Base-by-base conservation (phyloP, 2,797 vertebrate genomes). In the Alectoris magna region DNA sequence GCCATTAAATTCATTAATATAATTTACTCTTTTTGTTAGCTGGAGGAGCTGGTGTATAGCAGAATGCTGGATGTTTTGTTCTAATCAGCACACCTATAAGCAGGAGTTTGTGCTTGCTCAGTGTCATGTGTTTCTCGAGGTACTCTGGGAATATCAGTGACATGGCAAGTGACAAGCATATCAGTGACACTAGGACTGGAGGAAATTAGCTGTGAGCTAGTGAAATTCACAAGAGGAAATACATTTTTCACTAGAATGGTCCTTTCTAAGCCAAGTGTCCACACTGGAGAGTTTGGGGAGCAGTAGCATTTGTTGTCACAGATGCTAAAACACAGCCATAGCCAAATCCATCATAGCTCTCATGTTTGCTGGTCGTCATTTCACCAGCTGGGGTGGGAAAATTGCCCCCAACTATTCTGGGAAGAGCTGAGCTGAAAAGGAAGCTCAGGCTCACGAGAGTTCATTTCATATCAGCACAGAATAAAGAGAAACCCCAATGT, bases 1-100 rank as follows among this genome's bases (percentile, higher is more conserved):
- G 39, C 38, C 67, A 44, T 91, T 96, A 85, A 96, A 94, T 91
- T 87, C 95, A 97, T 88, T 78, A 94, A 86, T 94, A 79, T 39
- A 4, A 69, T 60, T 91, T 64, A 91, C 60, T 86, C 77, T 62
- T 82, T 76, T 59, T 36, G 24, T 91, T 58, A 68, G 82, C 84
- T 83, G 17, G 78, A 26, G 39, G 53, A 67, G 38, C 27, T 53
- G 29, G 27, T 18, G 16, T 29, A 55, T 31, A 90, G 69, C 55
- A 68, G 73, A 59, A 87, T 87, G n/a, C 14, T 68, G 55, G 66
- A 64, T 72, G 51, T 69, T 94, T 58, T 84, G 53, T 76, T 43
- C 77, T 95, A 55, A 78, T 86, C 87, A 90, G 63, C 41, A 31
- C 0, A 0, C 59, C 62, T 73, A 1, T 55, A 62, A 85, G 71